Conservation (phyloP, 2,113 vertebrate genomes). For the Hippopotamus amphibius region DNA sequence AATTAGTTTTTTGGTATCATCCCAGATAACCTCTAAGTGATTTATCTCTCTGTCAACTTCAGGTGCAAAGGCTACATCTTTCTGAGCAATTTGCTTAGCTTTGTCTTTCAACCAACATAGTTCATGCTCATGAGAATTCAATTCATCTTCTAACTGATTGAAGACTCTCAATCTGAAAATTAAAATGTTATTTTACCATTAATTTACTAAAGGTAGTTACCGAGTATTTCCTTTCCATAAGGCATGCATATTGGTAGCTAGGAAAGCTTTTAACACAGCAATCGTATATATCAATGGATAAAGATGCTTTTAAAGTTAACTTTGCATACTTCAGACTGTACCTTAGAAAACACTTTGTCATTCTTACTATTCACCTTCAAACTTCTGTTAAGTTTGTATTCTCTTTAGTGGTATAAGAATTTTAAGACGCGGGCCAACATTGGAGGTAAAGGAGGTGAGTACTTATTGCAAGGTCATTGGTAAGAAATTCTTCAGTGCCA, state of each 20-base stretch:
- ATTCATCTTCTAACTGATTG: conserved; percentile 95
- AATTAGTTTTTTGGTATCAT: conserved; percentile 90
- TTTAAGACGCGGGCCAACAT: not conserved
- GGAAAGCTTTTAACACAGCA: not conserved
- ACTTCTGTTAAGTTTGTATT: not conserved
- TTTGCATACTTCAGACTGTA: not conserved
- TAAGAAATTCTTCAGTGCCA: not conserved
- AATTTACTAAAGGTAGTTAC: not conserved
- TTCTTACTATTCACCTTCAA: not conserved
- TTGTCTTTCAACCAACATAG: conserved; percentile 95
- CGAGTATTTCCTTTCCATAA: not conserved
- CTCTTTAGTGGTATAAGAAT: not conserved
- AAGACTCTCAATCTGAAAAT: conserved; percentile 92
- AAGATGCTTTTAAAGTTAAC: not conserved
- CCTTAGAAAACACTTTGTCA: not conserved
- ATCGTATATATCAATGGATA: not conserved
- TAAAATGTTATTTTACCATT: conserved; percentile 52
- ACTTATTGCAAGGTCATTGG: not conserved
- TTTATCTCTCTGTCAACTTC: conserved; percentile 91
- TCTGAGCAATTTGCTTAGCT: conserved; percentile 94
- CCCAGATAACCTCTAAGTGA: conserved; percentile 90
- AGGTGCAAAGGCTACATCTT: conserved; percentile 90
- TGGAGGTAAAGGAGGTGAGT: not conserved
- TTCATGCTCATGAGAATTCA: conserved; percentile 94
- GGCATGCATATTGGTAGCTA: not conserved